phyloP scores from a whole-genome alignment of 2,113 vertebrate genomes.

The Centrocercus urophasianus region DNA sequence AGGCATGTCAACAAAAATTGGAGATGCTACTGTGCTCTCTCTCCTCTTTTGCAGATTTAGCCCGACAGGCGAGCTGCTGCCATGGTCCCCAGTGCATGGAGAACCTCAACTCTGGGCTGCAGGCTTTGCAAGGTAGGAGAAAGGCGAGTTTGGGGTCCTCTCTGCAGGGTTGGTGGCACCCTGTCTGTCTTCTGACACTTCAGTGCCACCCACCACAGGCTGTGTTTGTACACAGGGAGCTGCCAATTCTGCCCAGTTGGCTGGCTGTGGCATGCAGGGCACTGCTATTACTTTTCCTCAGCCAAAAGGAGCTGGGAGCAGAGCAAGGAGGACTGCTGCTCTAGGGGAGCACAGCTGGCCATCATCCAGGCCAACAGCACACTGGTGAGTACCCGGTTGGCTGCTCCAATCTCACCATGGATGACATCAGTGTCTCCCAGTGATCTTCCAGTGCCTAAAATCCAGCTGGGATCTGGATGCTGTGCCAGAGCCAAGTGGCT shows the following conservation, averaged over 20 bases:
- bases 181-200: background rate
- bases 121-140: background rate
- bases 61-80: background rate
- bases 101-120: background rate
- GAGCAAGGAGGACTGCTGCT: constrained; percentile 53
- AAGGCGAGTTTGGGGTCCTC: background rate
- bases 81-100: background rate
- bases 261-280: constrained; percentile 6
- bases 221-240: background rate
- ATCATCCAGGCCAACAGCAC: background rate
- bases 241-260: constrained; percentile 26
- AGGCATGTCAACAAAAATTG: background rate
- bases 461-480: background rate
- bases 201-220: background rate
- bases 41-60: constrained; percentile 3
- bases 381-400: constrained; percentile 2
- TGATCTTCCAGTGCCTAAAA: background rate
- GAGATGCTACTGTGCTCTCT: background rate
- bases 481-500: fast-evolving
- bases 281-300: constrained; percentile 56
- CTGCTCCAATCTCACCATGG: fast-evolving
- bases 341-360: constrained; percentile 23
- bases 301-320: constrained; percentile 36
- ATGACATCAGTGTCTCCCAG: background rate
- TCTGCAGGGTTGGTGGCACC: background rate